These are phyloP conservation scores for Sebastes cheni DNA, from an alignment of 2,797 vertebrate species.

Conservation along the genomic window DNA sequence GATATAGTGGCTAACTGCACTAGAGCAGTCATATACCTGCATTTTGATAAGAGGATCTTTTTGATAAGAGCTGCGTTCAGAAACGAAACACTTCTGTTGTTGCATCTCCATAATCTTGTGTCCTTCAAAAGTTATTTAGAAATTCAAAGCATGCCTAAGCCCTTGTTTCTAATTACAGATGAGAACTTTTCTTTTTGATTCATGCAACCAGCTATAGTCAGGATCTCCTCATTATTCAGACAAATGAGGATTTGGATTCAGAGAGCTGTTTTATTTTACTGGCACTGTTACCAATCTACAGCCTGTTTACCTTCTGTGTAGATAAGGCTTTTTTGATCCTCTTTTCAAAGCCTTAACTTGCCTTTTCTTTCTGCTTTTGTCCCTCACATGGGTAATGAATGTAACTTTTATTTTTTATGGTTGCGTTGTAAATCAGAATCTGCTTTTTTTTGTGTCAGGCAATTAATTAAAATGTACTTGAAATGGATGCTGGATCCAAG, in stretches of 20 bases:
- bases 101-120: conserved; percentile 37
- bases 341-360: conserved; percentile 56
- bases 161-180: conserved; percentile 47
- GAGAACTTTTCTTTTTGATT: conserved; percentile 55
- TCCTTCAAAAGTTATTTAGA: conserved; percentile 52
- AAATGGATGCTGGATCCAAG: background rate
- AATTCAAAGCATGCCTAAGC: conserved; percentile 30
- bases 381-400: conserved; percentile 53
- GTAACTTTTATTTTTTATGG: conserved; percentile 31
- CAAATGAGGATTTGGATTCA: conserved; percentile 67
- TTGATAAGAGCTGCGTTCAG: conserved; percentile 10
- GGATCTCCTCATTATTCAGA: conserved; percentile 59
- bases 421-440: conserved; percentile 17
- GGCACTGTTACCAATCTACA: conserved; percentile 43
- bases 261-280: conserved; percentile 42
- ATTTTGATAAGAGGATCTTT: conserved; percentile 27
- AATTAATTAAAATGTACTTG: conserved; percentile 23
- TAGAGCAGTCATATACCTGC: conserved; percentile 8
- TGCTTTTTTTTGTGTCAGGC: background rate
- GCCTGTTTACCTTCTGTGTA: conserved; percentile 61
- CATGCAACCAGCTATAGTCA: conserved; percentile 29
- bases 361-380: conserved; percentile 48
- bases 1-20: background rate
- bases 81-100: conserved; percentile 27
- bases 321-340: conserved; percentile 67